Conservation (phyloP, 2,797 vertebrate species). For the Anguilla pacifica region DNA sequence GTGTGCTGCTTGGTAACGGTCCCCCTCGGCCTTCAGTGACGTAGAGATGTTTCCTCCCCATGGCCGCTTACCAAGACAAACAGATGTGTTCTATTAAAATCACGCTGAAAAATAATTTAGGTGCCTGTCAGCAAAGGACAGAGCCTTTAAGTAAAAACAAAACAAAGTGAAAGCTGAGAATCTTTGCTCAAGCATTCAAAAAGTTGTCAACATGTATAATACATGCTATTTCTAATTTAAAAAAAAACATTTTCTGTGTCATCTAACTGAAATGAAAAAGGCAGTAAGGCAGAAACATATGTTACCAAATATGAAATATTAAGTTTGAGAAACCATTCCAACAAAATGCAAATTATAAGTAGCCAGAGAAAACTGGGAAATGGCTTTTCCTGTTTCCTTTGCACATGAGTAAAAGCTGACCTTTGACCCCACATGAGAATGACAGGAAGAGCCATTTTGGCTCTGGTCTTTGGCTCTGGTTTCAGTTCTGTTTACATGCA, state of each 20-base stretch:
- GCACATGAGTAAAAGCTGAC: not conserved
- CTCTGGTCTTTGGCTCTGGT: conserved; percentile 10
- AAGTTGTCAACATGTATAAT: not conserved
- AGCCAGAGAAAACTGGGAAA: not conserved
- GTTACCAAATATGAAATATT: not conserved
- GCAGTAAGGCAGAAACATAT: not conserved
- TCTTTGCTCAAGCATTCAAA: not conserved
- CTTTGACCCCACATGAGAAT: not conserved
- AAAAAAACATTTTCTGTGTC: not conserved
- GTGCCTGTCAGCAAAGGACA: not conserved
- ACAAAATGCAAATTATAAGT: not conserved
- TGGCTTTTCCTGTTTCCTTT: not conserved
- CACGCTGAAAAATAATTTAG: not conserved
- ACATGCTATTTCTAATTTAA: not conserved
- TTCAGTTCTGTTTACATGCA: conserved; percentile 29
- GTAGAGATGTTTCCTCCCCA: not conserved
- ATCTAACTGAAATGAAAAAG: not conserved
- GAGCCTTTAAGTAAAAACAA: not conserved
- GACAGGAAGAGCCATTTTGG: conserved; percentile 17
- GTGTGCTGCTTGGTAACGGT: not conserved
- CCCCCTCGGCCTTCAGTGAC: not conserved
- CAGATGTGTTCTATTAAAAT: not conserved
- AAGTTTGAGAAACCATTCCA: not conserved
- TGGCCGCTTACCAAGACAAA: not conserved
- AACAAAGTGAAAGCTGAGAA: not conserved